Base-by-base conservation (phyloP, 1,140 invertebrate genomes). In the Lordiphosa clarofinis region DNA sequence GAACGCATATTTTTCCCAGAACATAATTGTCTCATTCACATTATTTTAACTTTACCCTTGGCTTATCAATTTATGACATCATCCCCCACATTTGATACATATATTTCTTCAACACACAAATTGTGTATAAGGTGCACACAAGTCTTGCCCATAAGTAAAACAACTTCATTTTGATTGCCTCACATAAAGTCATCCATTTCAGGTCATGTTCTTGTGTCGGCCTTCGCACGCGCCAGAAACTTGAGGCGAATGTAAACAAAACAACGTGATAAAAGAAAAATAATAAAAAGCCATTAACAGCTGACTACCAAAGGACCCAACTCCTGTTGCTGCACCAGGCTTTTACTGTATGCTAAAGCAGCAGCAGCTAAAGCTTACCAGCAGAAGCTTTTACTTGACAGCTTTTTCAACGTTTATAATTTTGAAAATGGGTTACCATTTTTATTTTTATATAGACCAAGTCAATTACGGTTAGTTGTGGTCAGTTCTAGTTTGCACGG, bases 381-480 rank as follows among this genome's bases (percentile, higher is more conserved):
- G 4, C 10, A 3, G 21, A 40, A 70, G 42, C 60, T 65, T 58
- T 56, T 21, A 4, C 5, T 35, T 37, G 15, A 11, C 9, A 44
- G 52, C 40, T 42, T 36, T 50, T 11, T 2, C 12, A 44, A 57
- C 31, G 37, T 56, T 52, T 52, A 35, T 49, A 40, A 54, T 67
- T 60, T 59, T 57, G 33, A 56, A 50, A 42, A 31, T 46, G 24
- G 50, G 46, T 68, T 55, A 5, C 50, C 70, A 36, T 54, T 56
- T 52, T 55, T 57, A 36, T 58, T 19, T 19, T 19, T 19, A 19
- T 42, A 33, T 13, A 28, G 44, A 52, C 60, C 47, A 59, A 58
- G 55, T 55, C 44, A 74, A 81, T 62, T 67, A 73, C 39, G 54
- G 42, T 69, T 71, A 75, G 75, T 67, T 81, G 53, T 62, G 61